Conservation (phyloP, 1,140 invertebrate species). For the Hormaphis cornu region DNA sequence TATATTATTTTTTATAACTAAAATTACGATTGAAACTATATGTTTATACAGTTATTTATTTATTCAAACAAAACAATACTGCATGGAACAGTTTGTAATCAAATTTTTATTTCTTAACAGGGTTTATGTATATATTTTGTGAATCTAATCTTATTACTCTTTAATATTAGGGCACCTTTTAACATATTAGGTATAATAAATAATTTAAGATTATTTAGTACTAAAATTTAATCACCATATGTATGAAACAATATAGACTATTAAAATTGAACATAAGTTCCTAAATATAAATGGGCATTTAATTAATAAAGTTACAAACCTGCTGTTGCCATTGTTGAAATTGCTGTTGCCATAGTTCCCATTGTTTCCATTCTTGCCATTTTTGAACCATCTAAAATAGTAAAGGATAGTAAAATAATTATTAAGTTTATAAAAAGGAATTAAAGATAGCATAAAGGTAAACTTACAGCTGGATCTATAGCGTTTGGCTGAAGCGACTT, state of each 20-base stretch:
- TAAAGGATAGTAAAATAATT: background rate
- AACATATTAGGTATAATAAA: background rate
- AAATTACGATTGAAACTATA: no score
- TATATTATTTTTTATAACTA: no score
- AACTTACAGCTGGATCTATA: constrained; percentile 20
- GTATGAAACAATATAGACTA: background rate
- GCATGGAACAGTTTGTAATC: no score
- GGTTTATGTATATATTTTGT: no score
- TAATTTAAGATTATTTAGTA: background rate
- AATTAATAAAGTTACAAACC: constrained; percentile 42
- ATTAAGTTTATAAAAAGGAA: background rate
- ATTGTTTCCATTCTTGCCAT: constrained; percentile 72
- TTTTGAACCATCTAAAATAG: constrained; percentile 42
- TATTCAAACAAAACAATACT: no score
- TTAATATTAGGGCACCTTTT: no score
- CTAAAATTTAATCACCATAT: background rate
- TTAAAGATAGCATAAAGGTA: background rate
- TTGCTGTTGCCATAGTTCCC: constrained; percentile 74
- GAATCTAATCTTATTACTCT: no score
- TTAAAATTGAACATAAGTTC: background rate
- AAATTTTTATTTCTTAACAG: no score
- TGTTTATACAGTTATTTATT: no score
- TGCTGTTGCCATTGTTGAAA: constrained; percentile 74
- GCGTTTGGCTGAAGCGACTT: constrained; percentile 3
- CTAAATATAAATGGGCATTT: constrained; percentile 44